Evolutionary conservation across 2,113 vertebrate species (phyloP).

Genomic region (Atherinomorus stipes): DNA sequence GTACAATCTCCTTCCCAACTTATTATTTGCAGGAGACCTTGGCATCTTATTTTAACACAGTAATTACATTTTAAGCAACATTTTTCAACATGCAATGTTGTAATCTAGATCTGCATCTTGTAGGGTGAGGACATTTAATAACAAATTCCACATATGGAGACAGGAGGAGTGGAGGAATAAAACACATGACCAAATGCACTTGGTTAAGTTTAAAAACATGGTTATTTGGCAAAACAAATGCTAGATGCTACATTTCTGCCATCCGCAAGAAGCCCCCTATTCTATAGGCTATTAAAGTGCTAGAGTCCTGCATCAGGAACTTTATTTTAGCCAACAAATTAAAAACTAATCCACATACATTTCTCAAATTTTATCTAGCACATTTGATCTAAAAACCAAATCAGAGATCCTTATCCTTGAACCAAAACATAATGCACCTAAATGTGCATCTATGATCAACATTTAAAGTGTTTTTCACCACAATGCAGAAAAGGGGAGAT

Average conservation of each 20-base stretch:
- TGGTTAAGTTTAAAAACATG: no score
- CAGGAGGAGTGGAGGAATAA: no score
- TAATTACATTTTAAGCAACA: no score
- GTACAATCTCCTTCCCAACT: background rate
- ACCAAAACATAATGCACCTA: background rate
- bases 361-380: background rate
- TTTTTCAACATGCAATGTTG: no score
- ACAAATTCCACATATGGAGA: no score
- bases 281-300: background rate
- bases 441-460: background rate
- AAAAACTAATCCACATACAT: background rate
- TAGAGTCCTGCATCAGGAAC: background rate
- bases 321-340: background rate
- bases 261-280: background rate
- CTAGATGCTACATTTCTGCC: no score
- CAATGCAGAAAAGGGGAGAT: background rate
- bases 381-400: background rate
- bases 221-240: no score
- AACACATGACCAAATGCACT: no score
- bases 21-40: background rate
- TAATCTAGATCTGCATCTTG: no score
- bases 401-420: background rate
- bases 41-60: background rate
- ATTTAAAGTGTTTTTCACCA: background rate
- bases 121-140: no score